Percentiles rank a stretch among this genome's conserved stretches.
phyloP scores from a whole-genome alignment of 2,797 vertebrate species.

The Lepidocolaptes lacrymiger region DNA sequence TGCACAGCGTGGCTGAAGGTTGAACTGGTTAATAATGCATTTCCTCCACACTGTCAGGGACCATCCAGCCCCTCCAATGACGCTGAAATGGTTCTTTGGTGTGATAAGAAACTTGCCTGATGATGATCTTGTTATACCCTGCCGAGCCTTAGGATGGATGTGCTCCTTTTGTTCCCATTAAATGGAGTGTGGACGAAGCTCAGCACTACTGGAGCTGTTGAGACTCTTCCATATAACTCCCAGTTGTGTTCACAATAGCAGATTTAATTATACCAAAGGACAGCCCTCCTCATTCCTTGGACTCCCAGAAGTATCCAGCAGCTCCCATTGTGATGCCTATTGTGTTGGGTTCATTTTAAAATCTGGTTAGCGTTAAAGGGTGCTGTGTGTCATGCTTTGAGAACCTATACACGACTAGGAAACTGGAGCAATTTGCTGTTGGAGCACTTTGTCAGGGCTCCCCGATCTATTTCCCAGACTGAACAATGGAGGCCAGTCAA shows the following conservation, averaged over 20 bases:
- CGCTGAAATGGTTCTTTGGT: not conserved
- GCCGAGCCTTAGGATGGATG: not conserved
- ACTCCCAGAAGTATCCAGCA: conserved; percentile 39
- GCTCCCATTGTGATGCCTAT: conserved; percentile 36
- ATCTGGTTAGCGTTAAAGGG: conserved; percentile 53
- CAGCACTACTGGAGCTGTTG: not conserved
- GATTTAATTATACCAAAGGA: conserved; percentile 22
- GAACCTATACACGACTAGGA: conserved; percentile 17
- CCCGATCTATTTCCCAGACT: conserved; percentile 20
- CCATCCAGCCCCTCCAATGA: not conserved
- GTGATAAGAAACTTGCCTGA: not conserved
- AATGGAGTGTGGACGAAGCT: not conserved
- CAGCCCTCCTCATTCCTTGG: conserved; percentile 9
- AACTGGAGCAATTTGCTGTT: conserved; percentile 19
- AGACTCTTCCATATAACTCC: conserved; percentile 39
- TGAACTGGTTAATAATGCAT: not conserved
- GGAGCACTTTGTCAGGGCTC: conserved; percentile 37
- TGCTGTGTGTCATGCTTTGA: conserved; percentile 15
- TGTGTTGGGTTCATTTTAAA: conserved; percentile 25
- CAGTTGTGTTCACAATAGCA: conserved; percentile 50
- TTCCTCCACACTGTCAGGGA: not conserved
- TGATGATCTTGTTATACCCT: not conserved
- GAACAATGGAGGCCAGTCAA: conserved; percentile 49
- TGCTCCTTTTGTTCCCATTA: conserved; percentile 12
- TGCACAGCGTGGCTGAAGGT: not conserved